These are phyloP conservation scores for Lophius americanus DNA, from an alignment of 2,797 vertebrate genomes.

Conservation along the genomic window DNA sequence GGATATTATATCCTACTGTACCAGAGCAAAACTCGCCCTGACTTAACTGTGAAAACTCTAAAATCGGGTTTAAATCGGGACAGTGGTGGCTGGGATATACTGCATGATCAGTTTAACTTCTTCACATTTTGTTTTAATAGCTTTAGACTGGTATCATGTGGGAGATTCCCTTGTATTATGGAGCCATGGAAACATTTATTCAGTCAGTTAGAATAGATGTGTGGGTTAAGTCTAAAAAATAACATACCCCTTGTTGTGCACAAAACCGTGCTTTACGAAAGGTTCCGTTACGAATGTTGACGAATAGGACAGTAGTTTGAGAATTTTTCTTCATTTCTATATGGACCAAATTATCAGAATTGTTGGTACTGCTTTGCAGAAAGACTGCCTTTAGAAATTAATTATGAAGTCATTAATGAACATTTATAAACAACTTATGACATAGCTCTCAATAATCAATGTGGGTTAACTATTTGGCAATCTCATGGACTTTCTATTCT, in stretches of 20 bases:
- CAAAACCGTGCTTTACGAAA: slow-evolving; percentile 14
- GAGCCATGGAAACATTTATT: slow-evolving; percentile 15
- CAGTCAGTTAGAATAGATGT: slow-evolving; percentile 6
- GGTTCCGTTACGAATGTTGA: slow-evolving; percentile 23
- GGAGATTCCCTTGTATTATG: slow-evolving; percentile 22
- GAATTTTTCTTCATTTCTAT: slow-evolving; percentile 12
- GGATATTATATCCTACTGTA: slow-evolving; percentile 24
- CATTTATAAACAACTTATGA: too few species aligned
- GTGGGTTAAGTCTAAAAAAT: slow-evolving; percentile 31
- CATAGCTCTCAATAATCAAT: too few species aligned
- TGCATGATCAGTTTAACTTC: slow-evolving; percentile 7
- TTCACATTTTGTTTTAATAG: slow-evolving; percentile 34
- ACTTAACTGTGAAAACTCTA: slow-evolving; percentile 19
- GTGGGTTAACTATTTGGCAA: too few species aligned
- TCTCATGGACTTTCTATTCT: too few species aligned
- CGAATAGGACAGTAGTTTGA: slow-evolving; percentile 17
- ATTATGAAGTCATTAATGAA: too few species aligned
- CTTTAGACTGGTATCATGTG: slow-evolving; percentile 7
- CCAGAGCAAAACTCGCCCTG: slow-evolving; percentile 3
- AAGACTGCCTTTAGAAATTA: too few species aligned
- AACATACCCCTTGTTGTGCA: slow-evolving; percentile 14
- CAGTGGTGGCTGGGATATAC: slow-evolving; percentile 6
- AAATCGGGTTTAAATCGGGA: slow-evolving; percentile 4
- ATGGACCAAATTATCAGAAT: slow-evolving; percentile 7
- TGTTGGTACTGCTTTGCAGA: background rate